Percentiles rank a stretch among this genome's conserved stretches.
Conservation (phyloP, 2,888 invertebrate genomes). For the Tenthredo livida region DNA sequence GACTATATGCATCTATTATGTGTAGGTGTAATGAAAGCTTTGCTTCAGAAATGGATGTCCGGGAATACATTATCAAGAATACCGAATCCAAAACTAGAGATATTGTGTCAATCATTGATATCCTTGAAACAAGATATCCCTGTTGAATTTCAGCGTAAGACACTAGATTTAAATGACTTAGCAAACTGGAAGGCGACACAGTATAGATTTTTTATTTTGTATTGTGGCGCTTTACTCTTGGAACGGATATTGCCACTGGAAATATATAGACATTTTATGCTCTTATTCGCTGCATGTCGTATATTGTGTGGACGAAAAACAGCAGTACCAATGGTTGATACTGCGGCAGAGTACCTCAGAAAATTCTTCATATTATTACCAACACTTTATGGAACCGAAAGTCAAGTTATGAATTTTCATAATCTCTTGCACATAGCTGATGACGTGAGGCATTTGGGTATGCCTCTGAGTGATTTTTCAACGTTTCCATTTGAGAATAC, state of each 20-base stretch:
- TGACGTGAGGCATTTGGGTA: slow-evolving; percentile 1
- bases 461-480: slow-evolving; percentile 33
- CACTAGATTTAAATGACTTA: slow-evolving; percentile 53
- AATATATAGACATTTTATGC: slow-evolving; percentile 55
- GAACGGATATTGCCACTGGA: slow-evolving; percentile 42
- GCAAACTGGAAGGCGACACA: slow-evolving; percentile 56
- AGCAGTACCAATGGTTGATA: slow-evolving; percentile 53
- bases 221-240: slow-evolving; percentile 50
- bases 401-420: slow-evolving; percentile 58
- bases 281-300: slow-evolving; percentile 53
- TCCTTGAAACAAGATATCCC: slow-evolving; percentile 6
- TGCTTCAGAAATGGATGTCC: slow-evolving; percentile 26
- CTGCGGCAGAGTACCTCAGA: slow-evolving; percentile 53
- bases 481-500: slow-evolving; percentile 34
- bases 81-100: neutral
- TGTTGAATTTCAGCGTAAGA: slow-evolving; percentile 54
- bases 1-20: slow-evolving; percentile 45
- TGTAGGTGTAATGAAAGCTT: slow-evolving; percentile 48
- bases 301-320: slow-evolving; percentile 45
- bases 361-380: slow-evolving; percentile 54
- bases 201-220: slow-evolving; percentile 53
- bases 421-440: slow-evolving; percentile 30
- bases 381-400: slow-evolving; percentile 52
- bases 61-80: slow-evolving; percentile 1
- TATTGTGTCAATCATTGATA: neutral